phyloP scores from a whole-genome alignment of 2,113 vertebrate genomes.

The Aspiorhynchus laticeps region DNA sequence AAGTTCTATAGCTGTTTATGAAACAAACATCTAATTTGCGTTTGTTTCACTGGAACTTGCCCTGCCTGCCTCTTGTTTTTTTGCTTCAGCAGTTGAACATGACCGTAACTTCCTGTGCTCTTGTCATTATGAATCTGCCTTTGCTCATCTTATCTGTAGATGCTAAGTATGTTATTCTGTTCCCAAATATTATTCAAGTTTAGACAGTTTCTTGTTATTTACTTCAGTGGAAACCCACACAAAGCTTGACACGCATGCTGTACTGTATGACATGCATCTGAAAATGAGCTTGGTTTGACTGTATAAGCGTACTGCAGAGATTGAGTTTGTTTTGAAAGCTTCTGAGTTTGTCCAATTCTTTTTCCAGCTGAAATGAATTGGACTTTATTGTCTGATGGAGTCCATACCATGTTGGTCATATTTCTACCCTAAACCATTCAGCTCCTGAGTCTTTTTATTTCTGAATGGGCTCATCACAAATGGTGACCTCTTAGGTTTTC shows the following conservation, averaged over 20 bases:
- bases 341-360: not conserved
- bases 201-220: not conserved
- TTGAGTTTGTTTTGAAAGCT: not conserved
- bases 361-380: not conserved
- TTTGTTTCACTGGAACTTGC: not conserved
- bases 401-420: not conserved
- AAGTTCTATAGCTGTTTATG: not conserved
- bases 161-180: not conserved
- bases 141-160: not conserved
- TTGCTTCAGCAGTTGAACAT: not conserved
- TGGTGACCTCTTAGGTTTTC: not conserved
- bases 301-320: not conserved
- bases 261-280: too few species aligned
- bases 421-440: not conserved
- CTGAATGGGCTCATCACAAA: conserved; percentile 2
- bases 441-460: not conserved
- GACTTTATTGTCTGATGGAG: not conserved
- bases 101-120: not conserved
- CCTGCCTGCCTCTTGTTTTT: not conserved
- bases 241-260: not conserved
- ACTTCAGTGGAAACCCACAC: not conserved
- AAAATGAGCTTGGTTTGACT: not conserved
- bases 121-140: not conserved
- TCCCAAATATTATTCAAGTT: not conserved
- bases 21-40: not conserved